Base-by-base conservation (phyloP, 1,140 invertebrate genomes). In the Magallana angulata region DNA sequence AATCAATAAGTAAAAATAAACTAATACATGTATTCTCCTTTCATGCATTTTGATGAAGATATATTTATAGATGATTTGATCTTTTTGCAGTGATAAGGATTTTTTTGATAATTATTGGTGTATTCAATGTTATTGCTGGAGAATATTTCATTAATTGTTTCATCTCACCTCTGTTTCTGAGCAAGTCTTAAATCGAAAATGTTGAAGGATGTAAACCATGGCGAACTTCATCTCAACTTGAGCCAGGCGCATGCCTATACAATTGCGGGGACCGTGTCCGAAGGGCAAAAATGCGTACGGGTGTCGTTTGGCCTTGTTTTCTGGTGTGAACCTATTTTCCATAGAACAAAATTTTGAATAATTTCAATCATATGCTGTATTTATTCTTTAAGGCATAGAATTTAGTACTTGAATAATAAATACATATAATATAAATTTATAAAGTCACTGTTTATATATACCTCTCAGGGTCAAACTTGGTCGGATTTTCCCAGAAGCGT, bases 401-500 rank as follows among this genome's bases (percentile, higher is more conserved):
- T 62, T 62, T 62, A n/a, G 14, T n/a, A 62, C 4, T 62, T 62
- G n/a, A 62, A n/a, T 11, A 6, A 48, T 48, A 48, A 24, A 48
- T 48, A 48, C 36, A 48, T 4, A 48, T 48, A 2, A 48, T 48
- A 48, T 48, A 48, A 48, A 48, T 48, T 48, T 5, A 48, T 48
- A 48, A 4, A 48, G 36, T 48, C 36, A 48, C 36, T 48, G 36
- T 48, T 48, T 48, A 8, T n/a, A 76, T 14, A 92, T 89, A 90
- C 89, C 87, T 88, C 4, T 96, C 95, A 0, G 97, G 97, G 30
- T 95, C 95, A 92, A 97, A 98, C 16, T 94, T 91, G 11, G 97
- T 95, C 0, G 98, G 97, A 30, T 97, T 94, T 18, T 91, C 89
- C 97, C 97, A 98, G 64, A 96, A 93, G 4, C 95, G 90, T 0